These are phyloP conservation scores for Netta rufina DNA, from an alignment of 2,797 vertebrate genomes.

Conservation along the genomic window DNA sequence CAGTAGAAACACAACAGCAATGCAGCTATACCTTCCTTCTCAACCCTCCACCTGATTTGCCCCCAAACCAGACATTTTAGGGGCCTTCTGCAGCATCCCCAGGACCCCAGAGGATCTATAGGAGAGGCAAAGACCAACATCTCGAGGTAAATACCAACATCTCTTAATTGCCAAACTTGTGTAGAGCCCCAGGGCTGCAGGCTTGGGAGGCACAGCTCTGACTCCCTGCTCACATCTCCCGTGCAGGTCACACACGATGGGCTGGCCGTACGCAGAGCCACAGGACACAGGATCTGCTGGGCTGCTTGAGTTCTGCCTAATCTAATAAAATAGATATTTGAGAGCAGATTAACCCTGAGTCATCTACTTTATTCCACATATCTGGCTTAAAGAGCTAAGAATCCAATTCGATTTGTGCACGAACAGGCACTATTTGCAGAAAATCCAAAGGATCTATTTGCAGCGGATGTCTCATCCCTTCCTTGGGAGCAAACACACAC, in stretches of 20 bases:
- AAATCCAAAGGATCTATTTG: neutral
- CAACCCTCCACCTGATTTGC: neutral
- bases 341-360: constrained; percentile 50
- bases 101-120: neutral
- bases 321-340: constrained; percentile 44
- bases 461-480: neutral
- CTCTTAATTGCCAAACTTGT: neutral
- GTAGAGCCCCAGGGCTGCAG: neutral
- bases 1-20: neutral
- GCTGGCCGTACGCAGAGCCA: neutral
- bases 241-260: neutral
- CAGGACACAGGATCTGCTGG: neutral
- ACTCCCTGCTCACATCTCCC: neutral
- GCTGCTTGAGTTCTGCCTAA: constrained; percentile 37
- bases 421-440: neutral
- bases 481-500: too few species aligned
- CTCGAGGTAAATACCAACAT: neutral
- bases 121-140: neutral
- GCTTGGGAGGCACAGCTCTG: neutral
- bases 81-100: neutral
- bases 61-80: neutral
- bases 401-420: neutral
- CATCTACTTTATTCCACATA: constrained; percentile 36
- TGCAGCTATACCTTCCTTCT: neutral
- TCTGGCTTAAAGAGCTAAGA: constrained; percentile 39